Evolutionary conservation across 2,113 vertebrate genomes (phyloP).

Genomic region (Dipodomys ordii): DNA sequence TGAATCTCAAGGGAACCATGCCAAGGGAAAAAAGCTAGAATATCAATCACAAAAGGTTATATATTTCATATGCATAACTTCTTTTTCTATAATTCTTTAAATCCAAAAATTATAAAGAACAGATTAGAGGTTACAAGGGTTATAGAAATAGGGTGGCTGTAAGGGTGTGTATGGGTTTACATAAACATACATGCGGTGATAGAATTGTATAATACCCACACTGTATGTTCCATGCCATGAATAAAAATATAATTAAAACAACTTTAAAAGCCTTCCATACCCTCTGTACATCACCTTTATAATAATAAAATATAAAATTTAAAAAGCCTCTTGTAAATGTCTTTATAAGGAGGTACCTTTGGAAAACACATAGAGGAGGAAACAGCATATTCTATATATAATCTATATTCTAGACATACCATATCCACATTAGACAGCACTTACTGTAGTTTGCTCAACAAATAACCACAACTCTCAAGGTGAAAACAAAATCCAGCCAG

Average conservation of each 20-base stretch:
- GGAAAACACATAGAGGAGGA: not conserved
- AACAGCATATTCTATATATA: not conserved
- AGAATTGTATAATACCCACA: not conserved
- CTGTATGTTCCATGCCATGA: not conserved
- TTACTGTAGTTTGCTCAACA: conserved; percentile 27
- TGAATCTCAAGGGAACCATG: not conserved
- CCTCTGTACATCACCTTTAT: no score
- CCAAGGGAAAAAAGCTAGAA: conserved; percentile 11
- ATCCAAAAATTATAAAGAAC: conserved; percentile 44
- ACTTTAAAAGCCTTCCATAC: no score
- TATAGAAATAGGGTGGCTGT: not conserved
- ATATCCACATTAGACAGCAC: not conserved
- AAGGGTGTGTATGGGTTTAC: not conserved
- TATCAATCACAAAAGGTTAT: not conserved
- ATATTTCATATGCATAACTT: not conserved
- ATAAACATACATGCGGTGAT: not conserved
- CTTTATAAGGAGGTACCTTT: not conserved
- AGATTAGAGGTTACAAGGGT: not conserved
- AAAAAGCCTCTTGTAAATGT: not conserved
- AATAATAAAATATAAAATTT: no score
- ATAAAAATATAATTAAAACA: not conserved
- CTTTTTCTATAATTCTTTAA: not conserved
- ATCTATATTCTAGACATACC: not conserved
- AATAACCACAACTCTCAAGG: not conserved
- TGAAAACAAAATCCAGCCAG: not conserved